These are phyloP conservation scores for Cyclina sinensis DNA, from an alignment of 1,140 invertebrate species.

Conservation along the genomic window DNA sequence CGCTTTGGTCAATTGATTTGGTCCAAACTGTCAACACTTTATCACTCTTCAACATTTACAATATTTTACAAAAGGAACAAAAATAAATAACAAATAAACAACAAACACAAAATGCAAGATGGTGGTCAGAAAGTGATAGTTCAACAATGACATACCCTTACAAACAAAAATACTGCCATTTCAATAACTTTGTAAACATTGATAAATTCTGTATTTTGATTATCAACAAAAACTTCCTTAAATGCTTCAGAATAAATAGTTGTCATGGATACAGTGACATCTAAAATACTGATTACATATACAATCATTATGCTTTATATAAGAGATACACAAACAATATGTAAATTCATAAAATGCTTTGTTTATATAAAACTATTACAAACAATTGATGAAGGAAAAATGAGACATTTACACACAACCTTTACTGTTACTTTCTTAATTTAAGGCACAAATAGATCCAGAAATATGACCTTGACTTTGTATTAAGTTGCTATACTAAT, in stretches of 20 bases:
- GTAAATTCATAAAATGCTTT: not conserved
- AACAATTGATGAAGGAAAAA: not conserved
- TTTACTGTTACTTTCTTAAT: not conserved
- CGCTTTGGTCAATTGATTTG: too few relatives aligned
- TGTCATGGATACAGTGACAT: conserved; percentile 4
- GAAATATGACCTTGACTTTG: not conserved
- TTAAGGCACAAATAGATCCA: not conserved
- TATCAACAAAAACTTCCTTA: not conserved
- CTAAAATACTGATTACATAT: conserved; percentile 27
- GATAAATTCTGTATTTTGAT: not conserved
- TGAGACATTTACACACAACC: not conserved
- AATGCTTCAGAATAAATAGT: conserved; percentile 22
- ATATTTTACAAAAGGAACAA: conserved; percentile 31
- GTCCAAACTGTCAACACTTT: conserved; percentile 3
- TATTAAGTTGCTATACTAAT: too few relatives aligned
- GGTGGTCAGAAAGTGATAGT: not conserved
- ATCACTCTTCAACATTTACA: conserved; percentile 17
- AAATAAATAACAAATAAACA: conserved; percentile 43
- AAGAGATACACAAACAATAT: conserved; percentile 22
- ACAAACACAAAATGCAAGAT: conserved; percentile 15
- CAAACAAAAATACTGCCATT: conserved; percentile 19
- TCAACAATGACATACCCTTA: not conserved
- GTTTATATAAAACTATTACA: not conserved
- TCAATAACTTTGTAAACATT: not conserved
- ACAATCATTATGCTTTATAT: conserved; percentile 5